Percentiles rank a stretch among this genome's conserved stretches.
Evolutionary conservation across 2,113 vertebrate species (phyloP).

Genomic region (sheep (Ovis aries)): DNA sequence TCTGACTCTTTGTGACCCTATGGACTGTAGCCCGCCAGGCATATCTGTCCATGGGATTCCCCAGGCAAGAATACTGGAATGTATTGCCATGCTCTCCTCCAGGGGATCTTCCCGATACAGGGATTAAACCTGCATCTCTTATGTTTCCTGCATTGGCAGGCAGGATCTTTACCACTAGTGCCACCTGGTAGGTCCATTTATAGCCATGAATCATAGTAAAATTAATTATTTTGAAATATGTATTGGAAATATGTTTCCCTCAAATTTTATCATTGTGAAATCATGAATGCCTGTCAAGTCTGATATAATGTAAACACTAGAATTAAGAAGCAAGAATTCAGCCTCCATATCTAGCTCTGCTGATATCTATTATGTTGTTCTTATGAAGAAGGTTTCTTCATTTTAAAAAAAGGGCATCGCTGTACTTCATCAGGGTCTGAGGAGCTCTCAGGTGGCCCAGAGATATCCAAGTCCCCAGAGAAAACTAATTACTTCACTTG

Average conservation of each 20-base stretch:
- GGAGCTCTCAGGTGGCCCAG: background rate
- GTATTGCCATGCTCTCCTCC: background rate
- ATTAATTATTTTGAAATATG: background rate
- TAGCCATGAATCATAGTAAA: background rate
- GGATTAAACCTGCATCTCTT: background rate
- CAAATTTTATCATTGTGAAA: background rate
- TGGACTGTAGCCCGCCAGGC: background rate
- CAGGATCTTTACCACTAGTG: background rate
- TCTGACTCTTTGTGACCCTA: background rate
- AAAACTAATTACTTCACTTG: background rate
- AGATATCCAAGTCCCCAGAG: background rate
- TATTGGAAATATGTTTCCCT: background rate
- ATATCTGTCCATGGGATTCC: background rate
- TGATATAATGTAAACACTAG: background rate
- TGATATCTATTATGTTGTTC: background rate
- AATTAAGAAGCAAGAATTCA: background rate
- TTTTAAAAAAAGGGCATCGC: background rate
- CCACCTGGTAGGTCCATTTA: background rate
- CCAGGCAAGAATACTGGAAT: background rate
- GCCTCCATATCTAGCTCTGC: background rate
- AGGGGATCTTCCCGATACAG: background rate
- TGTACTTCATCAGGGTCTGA: background rate
- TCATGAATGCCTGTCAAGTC: background rate
- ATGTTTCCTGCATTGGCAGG: background rate
- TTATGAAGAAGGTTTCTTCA: background rate